Percentiles rank a stretch among this genome's conserved stretches.
phyloP scores from a whole-genome alignment of 1,140 invertebrate genomes.

The Drosophila bocqueti region DNA sequence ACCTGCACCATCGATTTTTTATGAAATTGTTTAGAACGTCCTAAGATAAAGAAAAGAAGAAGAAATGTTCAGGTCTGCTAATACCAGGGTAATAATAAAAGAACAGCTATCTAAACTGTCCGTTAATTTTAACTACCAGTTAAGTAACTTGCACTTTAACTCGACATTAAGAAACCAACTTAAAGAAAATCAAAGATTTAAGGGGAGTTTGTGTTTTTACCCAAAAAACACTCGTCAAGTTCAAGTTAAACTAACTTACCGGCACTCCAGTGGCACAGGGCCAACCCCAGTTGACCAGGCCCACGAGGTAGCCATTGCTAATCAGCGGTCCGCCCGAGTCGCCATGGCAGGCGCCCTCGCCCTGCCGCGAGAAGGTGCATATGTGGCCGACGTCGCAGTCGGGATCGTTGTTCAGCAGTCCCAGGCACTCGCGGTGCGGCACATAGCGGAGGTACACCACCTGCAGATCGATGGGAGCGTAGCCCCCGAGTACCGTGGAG shows the following conservation, averaged over 20 bases:
- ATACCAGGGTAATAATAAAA: too few species aligned
- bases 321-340: slow-evolving; percentile 87
- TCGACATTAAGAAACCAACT: neutral
- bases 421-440: slow-evolving; percentile 39
- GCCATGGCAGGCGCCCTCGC: slow-evolving; percentile 86
- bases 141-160: neutral
- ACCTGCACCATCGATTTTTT: too few species aligned
- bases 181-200: neutral
- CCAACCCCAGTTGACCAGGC: slow-evolving; percentile 86
- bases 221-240: too few species aligned
- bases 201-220: too few species aligned
- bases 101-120: neutral
- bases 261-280: slow-evolving; percentile 86
- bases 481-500: slow-evolving; percentile 38
- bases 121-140: neutral
- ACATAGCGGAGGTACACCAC: slow-evolving; percentile 42
- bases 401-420: slow-evolving; percentile 9
- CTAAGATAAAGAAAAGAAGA: too few species aligned
- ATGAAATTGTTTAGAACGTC: too few species aligned
- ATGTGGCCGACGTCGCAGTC: slow-evolving; percentile 85
- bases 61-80: too few species aligned
- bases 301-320: slow-evolving; percentile 77
- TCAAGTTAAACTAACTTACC: slow-evolving; percentile 10
- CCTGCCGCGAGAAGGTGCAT: slow-evolving; percentile 86
- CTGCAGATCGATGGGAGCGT: slow-evolving; percentile 52